phyloP scores from a whole-genome alignment of 2,113 vertebrate genomes.

The Alouatta palliata region DNA sequence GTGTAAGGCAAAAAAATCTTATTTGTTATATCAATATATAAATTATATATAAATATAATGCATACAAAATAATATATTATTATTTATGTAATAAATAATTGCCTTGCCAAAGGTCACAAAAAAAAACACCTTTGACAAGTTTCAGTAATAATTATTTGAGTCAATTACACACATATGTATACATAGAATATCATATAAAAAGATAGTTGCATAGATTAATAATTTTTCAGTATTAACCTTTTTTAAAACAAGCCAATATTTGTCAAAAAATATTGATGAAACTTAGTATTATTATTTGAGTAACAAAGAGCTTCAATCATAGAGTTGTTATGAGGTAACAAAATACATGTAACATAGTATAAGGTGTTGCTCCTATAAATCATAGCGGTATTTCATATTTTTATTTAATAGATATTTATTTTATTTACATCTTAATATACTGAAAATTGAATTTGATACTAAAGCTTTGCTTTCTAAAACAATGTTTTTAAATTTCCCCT shows the following conservation, averaged over 20 bases:
- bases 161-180: background rate
- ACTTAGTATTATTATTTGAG: background rate
- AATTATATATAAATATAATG: too few relatives aligned
- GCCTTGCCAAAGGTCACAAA: too few relatives aligned
- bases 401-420: constrained; percentile 16
- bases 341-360: background rate
- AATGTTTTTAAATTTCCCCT: background rate
- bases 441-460: background rate
- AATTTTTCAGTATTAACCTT: background rate
- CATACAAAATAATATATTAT: too few relatives aligned
- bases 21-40: too few relatives aligned
- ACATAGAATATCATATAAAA: background rate
- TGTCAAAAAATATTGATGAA: background rate
- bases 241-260: background rate
- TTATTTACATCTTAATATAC: background rate
- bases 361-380: background rate
- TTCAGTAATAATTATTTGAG: background rate
- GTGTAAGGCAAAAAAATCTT: too few relatives aligned
- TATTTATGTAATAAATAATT: too few relatives aligned
- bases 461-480: background rate
- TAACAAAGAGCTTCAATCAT: background rate
- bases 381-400: background rate
- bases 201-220: background rate
- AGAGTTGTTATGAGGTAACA: background rate
- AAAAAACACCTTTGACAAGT: background rate